Evolutionary conservation across 2,888 invertebrate species (phyloP).

Genomic region (Melieria omissa): DNA sequence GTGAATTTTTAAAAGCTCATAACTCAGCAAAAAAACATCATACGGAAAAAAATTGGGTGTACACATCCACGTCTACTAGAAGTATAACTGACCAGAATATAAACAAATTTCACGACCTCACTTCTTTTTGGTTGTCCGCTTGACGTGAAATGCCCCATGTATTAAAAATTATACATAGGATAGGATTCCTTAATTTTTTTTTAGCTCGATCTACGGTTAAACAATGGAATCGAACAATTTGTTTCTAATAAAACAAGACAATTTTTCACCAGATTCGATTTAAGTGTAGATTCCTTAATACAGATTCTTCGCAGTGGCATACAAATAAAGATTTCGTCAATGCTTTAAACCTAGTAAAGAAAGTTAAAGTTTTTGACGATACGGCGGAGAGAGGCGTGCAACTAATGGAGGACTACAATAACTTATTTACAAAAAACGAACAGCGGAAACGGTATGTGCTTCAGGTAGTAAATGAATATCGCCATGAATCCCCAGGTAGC

Average conservation of each 20-base stretch:
- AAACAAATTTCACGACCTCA: too few species aligned
- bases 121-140: too few species aligned
- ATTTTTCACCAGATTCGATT: slow-evolving; percentile 22
- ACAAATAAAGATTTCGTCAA: slow-evolving; percentile 28
- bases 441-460: slow-evolving; percentile 37
- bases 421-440: slow-evolving; percentile 33
- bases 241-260: slow-evolving; percentile 17
- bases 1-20: too few species aligned
- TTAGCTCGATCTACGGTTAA: too few species aligned
- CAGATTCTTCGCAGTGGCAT: slow-evolving; percentile 34
- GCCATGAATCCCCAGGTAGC: slow-evolving; percentile 36
- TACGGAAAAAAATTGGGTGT: too few species aligned
- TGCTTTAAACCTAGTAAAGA: slow-evolving; percentile 30
- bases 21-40: too few species aligned
- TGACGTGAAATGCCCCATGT: too few species aligned
- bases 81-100: too few species aligned
- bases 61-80: too few species aligned
- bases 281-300: slow-evolving; percentile 34
- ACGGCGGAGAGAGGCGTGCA: slow-evolving; percentile 35
- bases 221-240: too few species aligned
- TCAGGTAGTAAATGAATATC: slow-evolving; percentile 34
- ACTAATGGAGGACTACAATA: slow-evolving; percentile 32
- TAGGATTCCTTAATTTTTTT: too few species aligned
- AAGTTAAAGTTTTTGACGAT: slow-evolving; percentile 38
- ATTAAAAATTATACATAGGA: too few species aligned